phyloP scores from a whole-genome alignment of 2,113 vertebrate genomes.

The Malurus alboscapulatus region DNA sequence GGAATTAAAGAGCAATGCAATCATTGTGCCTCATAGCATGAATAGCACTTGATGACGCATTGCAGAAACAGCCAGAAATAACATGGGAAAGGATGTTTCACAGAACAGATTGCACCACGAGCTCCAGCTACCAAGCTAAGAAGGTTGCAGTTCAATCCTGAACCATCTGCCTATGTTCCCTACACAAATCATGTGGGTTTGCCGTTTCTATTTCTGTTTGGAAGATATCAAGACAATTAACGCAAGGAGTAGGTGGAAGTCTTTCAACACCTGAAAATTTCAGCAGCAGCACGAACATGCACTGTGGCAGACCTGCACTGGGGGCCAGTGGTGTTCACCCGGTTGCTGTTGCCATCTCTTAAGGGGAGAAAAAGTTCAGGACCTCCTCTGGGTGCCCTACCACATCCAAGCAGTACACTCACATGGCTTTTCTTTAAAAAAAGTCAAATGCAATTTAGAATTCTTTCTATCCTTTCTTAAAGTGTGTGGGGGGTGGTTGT shows the following conservation, averaged over 20 bases:
- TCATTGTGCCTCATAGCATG: not conserved
- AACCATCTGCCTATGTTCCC: not conserved
- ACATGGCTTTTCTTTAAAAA: fast-evolving
- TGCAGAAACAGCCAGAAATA: constrained; percentile 45
- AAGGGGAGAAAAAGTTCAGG: not conserved
- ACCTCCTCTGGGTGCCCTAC: not conserved
- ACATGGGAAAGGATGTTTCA: constrained; percentile 22
- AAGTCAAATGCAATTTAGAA: not conserved
- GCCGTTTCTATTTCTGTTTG: not conserved
- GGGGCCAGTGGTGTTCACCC: fast-evolving
- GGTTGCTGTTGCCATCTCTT: fast-evolving
- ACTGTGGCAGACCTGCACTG: not conserved
- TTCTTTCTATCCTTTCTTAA: not conserved
- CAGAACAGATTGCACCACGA: constrained; percentile 35
- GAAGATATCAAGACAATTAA: not conserved
- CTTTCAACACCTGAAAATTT: not conserved
- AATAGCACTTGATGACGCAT: constrained; percentile 38
- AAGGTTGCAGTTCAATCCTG: not conserved
- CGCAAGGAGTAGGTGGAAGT: not conserved
- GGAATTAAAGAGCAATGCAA: not conserved
- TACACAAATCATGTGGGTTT: not conserved
- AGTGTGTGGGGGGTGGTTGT: not conserved
- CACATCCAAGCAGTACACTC: not conserved
- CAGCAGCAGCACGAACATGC: not conserved
- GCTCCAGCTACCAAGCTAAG: not conserved